These are phyloP conservation scores for Drosophila bocqueti DNA, from an alignment of 1,140 invertebrate genomes.

Conservation along the genomic window DNA sequence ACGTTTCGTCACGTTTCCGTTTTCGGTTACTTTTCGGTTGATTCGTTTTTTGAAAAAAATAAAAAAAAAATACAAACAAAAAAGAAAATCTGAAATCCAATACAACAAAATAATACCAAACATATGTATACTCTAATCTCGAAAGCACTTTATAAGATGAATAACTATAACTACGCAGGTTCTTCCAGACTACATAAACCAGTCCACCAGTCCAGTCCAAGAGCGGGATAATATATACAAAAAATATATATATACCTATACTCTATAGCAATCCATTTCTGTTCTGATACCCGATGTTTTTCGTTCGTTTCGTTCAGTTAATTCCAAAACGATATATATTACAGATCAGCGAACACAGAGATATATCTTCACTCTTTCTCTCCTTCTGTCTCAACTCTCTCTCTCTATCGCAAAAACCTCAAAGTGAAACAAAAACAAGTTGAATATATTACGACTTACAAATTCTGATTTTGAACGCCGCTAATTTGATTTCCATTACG, in stretches of 20 bases:
- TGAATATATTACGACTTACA: constrained; percentile 35
- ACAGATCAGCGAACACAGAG: constrained; percentile 67
- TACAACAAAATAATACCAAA: constrained; percentile 57
- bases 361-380: constrained; percentile 73
- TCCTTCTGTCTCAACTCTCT: constrained; percentile 61
- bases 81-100: constrained; percentile 46
- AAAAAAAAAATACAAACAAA: constrained; percentile 6
- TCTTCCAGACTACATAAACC: constrained; percentile 72
- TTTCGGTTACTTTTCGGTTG: constrained; percentile 41
- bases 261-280: constrained; percentile 40
- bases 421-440: constrained; percentile 55
- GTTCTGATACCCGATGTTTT: constrained; percentile 22
- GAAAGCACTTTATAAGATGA: constrained; percentile 68
- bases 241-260: constrained; percentile 37
- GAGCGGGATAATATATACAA: constrained; percentile 67
- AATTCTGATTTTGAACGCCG: constrained; percentile 74
- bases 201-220: constrained; percentile 64
- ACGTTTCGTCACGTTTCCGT: constrained; percentile 39
- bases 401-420: constrained; percentile 69
- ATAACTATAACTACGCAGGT: constrained; percentile 73
- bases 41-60: constrained; percentile 43
- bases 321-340: constrained; percentile 44
- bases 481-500: constrained; percentile 64
- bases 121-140: constrained; percentile 50
- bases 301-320: constrained; percentile 16